A percentile compares a stretch with the other conserved stretches of the same genome.
phyloP scores from a whole-genome alignment of 64 coral and sea anemone species.

The Cladopsammia gracilis region DNA sequence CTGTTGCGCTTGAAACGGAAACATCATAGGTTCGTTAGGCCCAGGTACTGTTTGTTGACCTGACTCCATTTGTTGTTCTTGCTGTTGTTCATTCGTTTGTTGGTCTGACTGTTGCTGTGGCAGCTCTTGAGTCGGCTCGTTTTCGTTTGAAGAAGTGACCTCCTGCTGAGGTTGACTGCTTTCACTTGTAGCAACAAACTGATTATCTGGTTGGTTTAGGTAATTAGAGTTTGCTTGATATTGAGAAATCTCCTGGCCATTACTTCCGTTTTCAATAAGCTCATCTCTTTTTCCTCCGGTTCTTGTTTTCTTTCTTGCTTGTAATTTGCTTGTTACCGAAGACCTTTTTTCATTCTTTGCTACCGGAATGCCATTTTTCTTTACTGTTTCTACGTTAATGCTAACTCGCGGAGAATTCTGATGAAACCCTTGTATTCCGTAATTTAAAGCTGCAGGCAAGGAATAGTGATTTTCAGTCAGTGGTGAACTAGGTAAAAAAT shows the following conservation, averaged over 20 bases:
- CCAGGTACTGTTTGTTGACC: conserved; percentile 11
- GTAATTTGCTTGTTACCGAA: neutral
- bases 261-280: neutral
- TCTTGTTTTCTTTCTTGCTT: conserved; percentile 16
- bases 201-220: neutral
- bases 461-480: conserved; percentile 29
- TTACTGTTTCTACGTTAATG: conserved; percentile 66
- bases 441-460: conserved; percentile 30
- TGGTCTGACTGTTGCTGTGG: neutral
- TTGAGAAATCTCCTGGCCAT: neutral
- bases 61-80: neutral
- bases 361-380: conserved; percentile 35
- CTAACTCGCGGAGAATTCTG: conserved; percentile 49
- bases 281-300: conserved; percentile 65
- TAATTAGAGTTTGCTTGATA: conserved; percentile 1
- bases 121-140: conserved; percentile 14
- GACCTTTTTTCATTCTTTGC: neutral
- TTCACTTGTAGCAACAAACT: conserved; percentile 19
- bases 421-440: neutral
- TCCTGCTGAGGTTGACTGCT: neutral
- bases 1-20: conserved; percentile 1
- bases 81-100: neutral
- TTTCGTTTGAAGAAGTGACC: neutral
- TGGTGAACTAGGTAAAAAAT: conserved; percentile 51
- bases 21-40: neutral